Conservation (phyloP, 2,113 vertebrate species). For the Macroglossus sobrinus region DNA sequence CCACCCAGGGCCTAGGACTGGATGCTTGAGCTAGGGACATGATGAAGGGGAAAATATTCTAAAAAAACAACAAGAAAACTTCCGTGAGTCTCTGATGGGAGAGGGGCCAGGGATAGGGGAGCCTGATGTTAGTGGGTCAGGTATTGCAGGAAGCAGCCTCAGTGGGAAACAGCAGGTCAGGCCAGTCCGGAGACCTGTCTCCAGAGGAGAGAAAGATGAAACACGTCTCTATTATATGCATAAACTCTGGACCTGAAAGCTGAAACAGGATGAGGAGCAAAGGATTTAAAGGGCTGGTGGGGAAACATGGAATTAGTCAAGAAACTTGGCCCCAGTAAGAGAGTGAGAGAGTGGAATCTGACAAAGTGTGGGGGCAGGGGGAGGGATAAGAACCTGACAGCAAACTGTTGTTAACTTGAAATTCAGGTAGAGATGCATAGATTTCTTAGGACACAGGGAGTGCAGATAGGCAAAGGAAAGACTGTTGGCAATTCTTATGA, state of each 20-base stretch:
- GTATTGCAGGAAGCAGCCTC: not conserved
- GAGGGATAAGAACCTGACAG: not conserved
- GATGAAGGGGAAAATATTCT: not conserved
- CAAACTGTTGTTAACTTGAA: constrained; percentile 1
- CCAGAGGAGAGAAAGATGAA: not conserved
- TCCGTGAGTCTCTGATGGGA: not conserved
- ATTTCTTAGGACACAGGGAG: not conserved
- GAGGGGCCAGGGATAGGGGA: not conserved
- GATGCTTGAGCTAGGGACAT: not conserved
- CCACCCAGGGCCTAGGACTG: not conserved
- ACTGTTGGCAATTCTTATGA: not conserved
- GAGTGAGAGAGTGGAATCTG: not conserved
- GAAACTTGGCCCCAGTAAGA: not conserved
- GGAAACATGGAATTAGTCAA: not conserved
- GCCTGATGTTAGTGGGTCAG: not conserved
- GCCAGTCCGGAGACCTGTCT: not conserved
- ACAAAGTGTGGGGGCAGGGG: not conserved
- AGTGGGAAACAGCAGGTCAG: not conserved
- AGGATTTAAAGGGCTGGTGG: not conserved
- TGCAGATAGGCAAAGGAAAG: not conserved
- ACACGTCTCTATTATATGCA: not conserved
- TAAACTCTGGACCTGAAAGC: not conserved
- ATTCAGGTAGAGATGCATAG: not conserved
- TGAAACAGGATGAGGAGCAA: not conserved
- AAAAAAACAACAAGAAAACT: not conserved